phyloP scores from a whole-genome alignment of 2,113 vertebrate species.

The Sprattus sprattus region DNA sequence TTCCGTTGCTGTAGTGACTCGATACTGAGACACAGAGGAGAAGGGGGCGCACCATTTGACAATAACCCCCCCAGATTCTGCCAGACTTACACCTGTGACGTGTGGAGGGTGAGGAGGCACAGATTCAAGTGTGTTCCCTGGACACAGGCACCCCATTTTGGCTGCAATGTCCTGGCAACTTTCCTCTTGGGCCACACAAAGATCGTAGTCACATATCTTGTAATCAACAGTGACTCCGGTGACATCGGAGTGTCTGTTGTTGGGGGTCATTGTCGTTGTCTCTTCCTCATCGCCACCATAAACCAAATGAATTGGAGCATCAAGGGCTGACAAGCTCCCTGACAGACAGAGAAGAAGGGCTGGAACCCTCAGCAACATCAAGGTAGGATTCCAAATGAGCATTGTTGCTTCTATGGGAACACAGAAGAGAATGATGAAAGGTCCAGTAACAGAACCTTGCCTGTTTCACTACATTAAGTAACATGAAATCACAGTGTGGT shows the following conservation, averaged over 20 bases:
- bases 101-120: conserved; percentile 51
- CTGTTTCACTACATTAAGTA: not conserved
- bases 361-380: conserved; percentile 51
- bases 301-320: conserved; percentile 23
- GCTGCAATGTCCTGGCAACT: conserved; percentile 50
- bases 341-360: conserved; percentile 35
- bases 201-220: conserved; percentile 53
- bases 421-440: not conserved
- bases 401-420: conserved; percentile 55
- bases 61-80: conserved; percentile 42
- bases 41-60: conserved; percentile 73
- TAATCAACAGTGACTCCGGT: not conserved
- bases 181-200: conserved; percentile 62
- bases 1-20: conserved; percentile 55
- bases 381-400: conserved; percentile 13
- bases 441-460: not conserved
- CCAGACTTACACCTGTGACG: conserved; percentile 51
- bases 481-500: not conserved
- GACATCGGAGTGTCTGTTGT: not conserved
- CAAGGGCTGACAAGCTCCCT: conserved; percentile 30
- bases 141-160: conserved; percentile 62
- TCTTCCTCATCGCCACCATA: not conserved
- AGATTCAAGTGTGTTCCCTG: conserved; percentile 60
- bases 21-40: conserved; percentile 65
- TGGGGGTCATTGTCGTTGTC: not conserved